Evolutionary conservation across 2,113 vertebrate species (phyloP).

Genomic region (Labeo rohita): DNA sequence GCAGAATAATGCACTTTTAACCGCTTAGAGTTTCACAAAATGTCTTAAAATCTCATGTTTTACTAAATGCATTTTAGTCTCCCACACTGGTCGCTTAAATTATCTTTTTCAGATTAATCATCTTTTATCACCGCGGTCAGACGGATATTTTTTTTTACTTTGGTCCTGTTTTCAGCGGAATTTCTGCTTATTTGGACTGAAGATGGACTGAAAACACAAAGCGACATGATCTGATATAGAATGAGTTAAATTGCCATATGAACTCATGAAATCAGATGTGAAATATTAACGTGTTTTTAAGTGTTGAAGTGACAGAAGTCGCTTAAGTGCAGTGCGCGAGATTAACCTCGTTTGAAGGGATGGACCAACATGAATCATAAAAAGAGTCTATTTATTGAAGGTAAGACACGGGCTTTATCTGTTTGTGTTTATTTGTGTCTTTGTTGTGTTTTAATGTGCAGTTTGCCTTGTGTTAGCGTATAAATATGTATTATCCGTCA

Average conservation of each 20-base stretch:
- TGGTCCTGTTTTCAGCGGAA: not conserved
- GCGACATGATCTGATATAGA: not conserved
- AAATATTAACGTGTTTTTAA: not conserved
- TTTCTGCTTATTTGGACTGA: slow-evolving; percentile 1
- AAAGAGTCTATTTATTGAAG: slow-evolving; percentile 75
- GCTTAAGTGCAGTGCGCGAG: not conserved
- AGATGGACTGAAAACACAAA: not conserved
- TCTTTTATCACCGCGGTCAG: not conserved
- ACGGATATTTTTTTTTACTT: not conserved
- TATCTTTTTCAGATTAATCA: not conserved
- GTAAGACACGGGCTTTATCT: slow-evolving; percentile 62
- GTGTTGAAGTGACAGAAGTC: slow-evolving; percentile 13
- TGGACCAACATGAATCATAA: slow-evolving; percentile 80
- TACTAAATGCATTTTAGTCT: not conserved
- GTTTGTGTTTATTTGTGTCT: not conserved
- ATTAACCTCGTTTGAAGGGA: slow-evolving; percentile 55
- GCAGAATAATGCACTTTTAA: slow-evolving; percentile 20
- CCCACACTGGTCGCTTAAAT: not conserved
- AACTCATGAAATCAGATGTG: not conserved
- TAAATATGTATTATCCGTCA: not conserved
- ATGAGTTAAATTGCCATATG: not conserved
- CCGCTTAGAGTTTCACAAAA: not conserved
- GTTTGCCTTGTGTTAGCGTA: not conserved
- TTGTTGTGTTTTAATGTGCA: not conserved
- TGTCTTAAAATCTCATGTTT: not conserved